Conservation (phyloP, 2,113 vertebrate genomes). For the Atrichornis clamosus region DNA sequence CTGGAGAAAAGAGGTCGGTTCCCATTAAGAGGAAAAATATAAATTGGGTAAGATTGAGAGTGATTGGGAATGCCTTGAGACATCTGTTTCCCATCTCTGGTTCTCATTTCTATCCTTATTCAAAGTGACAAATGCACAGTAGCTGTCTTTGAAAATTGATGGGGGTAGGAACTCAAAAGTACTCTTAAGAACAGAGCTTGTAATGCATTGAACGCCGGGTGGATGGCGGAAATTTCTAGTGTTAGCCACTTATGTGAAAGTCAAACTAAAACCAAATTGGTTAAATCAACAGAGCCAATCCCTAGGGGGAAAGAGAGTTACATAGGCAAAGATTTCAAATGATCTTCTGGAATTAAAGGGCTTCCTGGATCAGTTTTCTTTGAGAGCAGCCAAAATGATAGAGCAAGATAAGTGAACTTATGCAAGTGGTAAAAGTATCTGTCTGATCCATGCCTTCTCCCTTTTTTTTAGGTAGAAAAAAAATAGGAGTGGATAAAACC, state of each 20-base stretch:
- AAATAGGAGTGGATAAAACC: neutral
- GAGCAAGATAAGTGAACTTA: neutral
- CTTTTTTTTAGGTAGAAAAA: neutral
- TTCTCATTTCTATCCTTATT: conserved; percentile 65
- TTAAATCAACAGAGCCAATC: conserved; percentile 39
- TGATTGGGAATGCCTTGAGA: conserved; percentile 44
- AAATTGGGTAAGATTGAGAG: conserved; percentile 35
- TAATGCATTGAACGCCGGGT: neutral
- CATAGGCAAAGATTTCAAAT: conserved; percentile 19
- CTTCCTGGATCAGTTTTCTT: conserved; percentile 43
- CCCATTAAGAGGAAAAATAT: conserved; percentile 2
- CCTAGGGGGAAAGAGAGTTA: neutral
- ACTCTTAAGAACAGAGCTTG: conserved; percentile 34
- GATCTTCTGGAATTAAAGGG: neutral
- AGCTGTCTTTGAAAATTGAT: conserved; percentile 59
- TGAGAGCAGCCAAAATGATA: neutral
- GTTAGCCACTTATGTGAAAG: conserved; percentile 43
- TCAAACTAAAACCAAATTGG: conserved; percentile 51
- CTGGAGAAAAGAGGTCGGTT: neutral
- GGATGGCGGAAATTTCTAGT: conserved; percentile 35
- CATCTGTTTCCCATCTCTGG: conserved; percentile 68
- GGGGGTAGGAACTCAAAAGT: conserved; percentile 39
- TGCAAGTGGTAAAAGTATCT: neutral
- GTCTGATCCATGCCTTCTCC: neutral
- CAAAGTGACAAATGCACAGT: conserved; percentile 63